Conservation (phyloP, 2,113 vertebrate species). For the Orthonyx spaldingii region DNA sequence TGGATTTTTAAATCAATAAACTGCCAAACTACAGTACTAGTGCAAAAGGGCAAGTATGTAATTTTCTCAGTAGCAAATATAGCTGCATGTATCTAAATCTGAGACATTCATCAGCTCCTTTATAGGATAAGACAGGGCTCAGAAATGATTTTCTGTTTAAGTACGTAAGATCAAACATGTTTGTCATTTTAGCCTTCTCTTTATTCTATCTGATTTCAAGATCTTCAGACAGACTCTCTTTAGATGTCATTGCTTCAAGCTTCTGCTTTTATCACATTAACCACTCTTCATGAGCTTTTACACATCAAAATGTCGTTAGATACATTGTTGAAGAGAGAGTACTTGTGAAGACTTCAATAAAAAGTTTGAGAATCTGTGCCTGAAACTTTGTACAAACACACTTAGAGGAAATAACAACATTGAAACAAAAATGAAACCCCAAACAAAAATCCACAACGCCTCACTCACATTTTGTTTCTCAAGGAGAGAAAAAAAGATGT, state of each 20-base stretch:
- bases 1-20: constrained; percentile 12
- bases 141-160: constrained; percentile 47
- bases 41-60: constrained; percentile 24
- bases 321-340: constrained; percentile 21
- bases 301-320: constrained; percentile 44
- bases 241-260: constrained; percentile 51
- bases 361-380: not conserved
- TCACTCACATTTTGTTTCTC: not conserved
- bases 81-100: constrained; percentile 39
- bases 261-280: constrained; percentile 50
- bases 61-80: constrained; percentile 40
- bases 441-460: not conserved
- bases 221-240: constrained; percentile 25
- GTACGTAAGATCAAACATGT: constrained; percentile 24
- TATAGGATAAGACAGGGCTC: constrained; percentile 48
- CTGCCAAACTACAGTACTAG: not conserved
- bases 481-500: not conserved
- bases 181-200: constrained; percentile 48
- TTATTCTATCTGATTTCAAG: constrained; percentile 37
- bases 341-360: constrained; percentile 15
- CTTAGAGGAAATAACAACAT: not conserved
- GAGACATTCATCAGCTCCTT: constrained; percentile 33
- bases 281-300: constrained; percentile 37
- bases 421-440: not conserved
- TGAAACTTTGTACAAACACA: constrained; percentile 28